Evolutionary conservation across 37 sponge, comb jelly and placozoan species (phyloP), one percentile per base, ranked within the genome.

Genomic region (Axinella damicornis): DNA sequence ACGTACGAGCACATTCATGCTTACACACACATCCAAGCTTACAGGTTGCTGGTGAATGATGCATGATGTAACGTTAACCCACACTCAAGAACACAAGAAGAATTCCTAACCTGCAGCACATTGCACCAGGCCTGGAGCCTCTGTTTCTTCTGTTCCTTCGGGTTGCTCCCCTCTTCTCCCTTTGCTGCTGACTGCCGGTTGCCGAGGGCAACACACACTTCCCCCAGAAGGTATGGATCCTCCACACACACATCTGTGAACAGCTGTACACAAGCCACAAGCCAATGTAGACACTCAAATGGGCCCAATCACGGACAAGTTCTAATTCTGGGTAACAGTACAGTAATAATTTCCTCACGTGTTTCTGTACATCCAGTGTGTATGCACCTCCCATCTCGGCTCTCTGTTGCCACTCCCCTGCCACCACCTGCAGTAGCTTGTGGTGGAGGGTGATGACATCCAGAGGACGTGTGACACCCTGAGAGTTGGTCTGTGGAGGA

Each of bases 201-300:
- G 40, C 57, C n/a, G 16, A 54, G 34, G 14, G 57, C 12, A 13
- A 21, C 62, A 32, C 64, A 81, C 25, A 85, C 57, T n/a, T 88
- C 82, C 9, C 40, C 64, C 69, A 92, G 33, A 37, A 64, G 19
- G 15, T 40, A 31, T 37, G 93, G 93, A 37, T 92, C 73, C 53
- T 88, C 86, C 14, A 84, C 60, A 37, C 24, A 69, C 0, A 66
- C 82, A 27, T 69, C 73, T 11, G 70, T 40, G 61, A 88, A 89
- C 54, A 93, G 4, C 90, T 92, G 69, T 22, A 81, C n/a, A n/a
- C n/a, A n/a, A n/a, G n/a, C n/a, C n/a, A n/a, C n/a, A n/a, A n/a
- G n/a, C n/a, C n/a, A n/a, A n/a, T n/a, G n/a, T n/a, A n/a, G n/a
- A n/a, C n/a, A n/a, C n/a, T n/a, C n/a, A n/a, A n/a, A n/a, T n/a